These are phyloP conservation scores for Apis dorsata DNA, from an alignment of 1,140 invertebrate genomes.

Conservation along the genomic window DNA sequence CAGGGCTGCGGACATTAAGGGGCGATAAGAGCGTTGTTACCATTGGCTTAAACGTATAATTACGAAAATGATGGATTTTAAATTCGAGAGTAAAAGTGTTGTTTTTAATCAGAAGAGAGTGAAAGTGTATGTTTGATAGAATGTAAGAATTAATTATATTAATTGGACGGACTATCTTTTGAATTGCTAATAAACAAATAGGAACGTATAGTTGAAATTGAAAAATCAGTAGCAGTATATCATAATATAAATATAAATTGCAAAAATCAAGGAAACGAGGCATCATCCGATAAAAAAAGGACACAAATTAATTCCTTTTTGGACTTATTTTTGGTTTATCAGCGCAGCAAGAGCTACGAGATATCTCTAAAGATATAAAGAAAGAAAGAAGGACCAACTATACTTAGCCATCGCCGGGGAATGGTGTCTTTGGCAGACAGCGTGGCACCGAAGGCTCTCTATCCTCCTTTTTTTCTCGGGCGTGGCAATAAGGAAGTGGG, in stretches of 20 bases:
- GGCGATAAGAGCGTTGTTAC: slow-evolving; percentile 27
- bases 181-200: too few species aligned
- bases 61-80: neutral
- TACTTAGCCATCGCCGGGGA: neutral
- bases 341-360: neutral
- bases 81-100: neutral
- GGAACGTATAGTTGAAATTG: too few species aligned
- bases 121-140: neutral
- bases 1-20: slow-evolving; percentile 8
- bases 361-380: neutral
- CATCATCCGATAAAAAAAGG: neutral
- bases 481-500: slow-evolving; percentile 77
- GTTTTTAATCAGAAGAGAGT: neutral
- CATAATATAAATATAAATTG: neutral
- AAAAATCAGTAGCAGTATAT: too few species aligned
- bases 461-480: slow-evolving; percentile 56
- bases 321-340: too few species aligned
- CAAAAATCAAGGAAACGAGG: neutral
- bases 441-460: slow-evolving; percentile 73
- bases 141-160: neutral
- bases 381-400: slow-evolving; percentile 4
- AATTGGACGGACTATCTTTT: neutral
- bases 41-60: slow-evolving; percentile 23
- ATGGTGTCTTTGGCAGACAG: slow-evolving; percentile 69
- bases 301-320: neutral